These are phyloP conservation scores for Lagenorhynchus albirostris DNA, from an alignment of 2,113 vertebrate species.

Conservation along the genomic window DNA sequence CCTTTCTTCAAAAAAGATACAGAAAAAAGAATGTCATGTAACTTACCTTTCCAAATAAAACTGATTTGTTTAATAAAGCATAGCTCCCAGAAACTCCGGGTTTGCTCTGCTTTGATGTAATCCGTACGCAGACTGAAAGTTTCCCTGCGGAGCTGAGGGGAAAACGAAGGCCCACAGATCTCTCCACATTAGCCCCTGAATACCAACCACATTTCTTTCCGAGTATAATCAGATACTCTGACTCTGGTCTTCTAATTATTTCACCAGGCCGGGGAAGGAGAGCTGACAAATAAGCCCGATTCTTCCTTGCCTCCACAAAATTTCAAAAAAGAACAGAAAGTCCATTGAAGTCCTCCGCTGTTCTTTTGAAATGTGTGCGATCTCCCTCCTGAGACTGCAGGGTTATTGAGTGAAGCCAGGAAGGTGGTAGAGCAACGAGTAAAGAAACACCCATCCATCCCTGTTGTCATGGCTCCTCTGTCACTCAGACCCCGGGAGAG, in stretches of 20 bases:
- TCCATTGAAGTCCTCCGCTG: slow-evolving; percentile 27
- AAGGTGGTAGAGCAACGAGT: background rate
- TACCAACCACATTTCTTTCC: slow-evolving; percentile 6
- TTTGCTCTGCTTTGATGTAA: slow-evolving; percentile 40
- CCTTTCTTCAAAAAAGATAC: background rate
- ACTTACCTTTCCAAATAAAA: slow-evolving; percentile 47
- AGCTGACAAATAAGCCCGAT: background rate
- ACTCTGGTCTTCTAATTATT: slow-evolving; percentile 43
- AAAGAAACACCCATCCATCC: background rate
- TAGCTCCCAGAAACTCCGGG: background rate
- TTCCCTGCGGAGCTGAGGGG: background rate
- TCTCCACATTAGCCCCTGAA: slow-evolving; percentile 14
- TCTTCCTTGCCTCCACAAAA: slow-evolving; percentile 27
- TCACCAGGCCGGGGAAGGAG: background rate
- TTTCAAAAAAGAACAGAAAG: slow-evolving; percentile 44
- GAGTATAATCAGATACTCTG: background rate
- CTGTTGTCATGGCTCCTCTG: background rate
- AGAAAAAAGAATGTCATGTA: background rate
- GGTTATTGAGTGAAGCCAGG: background rate
- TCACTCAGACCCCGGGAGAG: background rate
- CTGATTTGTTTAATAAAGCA: slow-evolving; percentile 55
- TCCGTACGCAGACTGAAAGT: background rate
- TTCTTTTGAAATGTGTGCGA: slow-evolving; percentile 55
- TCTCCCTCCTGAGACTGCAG: background rate
- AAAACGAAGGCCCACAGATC: background rate